Evolutionary conservation across 2,797 vertebrate species (phyloP), one percentile per base, ranked within the genome.

Genomic region (Schizopygopsis pylzovi): DNA sequence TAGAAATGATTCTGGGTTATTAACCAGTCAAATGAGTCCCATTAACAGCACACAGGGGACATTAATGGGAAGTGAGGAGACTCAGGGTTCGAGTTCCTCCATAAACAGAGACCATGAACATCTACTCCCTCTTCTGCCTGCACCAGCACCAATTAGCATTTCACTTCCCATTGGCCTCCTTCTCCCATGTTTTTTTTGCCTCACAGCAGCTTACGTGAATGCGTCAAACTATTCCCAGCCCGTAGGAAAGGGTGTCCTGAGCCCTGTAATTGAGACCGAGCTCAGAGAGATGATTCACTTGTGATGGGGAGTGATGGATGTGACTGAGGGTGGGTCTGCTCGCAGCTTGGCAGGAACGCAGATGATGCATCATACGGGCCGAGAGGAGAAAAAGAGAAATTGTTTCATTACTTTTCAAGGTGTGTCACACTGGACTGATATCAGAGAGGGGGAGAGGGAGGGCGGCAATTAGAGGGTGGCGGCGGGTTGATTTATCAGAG

Each of bases 391-490:
- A 83, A 71, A 80, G 78, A 82, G 84, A 83, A 61, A 68, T 80
- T 47, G 65, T 89, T 59, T 81, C 65, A 81, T 89, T 85, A 81
- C 85, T 81, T 89, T 83, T 83, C 72, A 82, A 85, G 84, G 80
- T 79, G 76, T 78, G 45, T 86, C 79, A 54, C 10, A 81, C 86
- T 75, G 83, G 82, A 68, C 84, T 85, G 71, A 76, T 82, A 87
- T 88, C 81, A 81, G 59, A 56, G 67, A 33, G n/a, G 63, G 45
- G 78, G 61, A 78, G 83, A 86, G 49, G 68, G 52, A 84, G 84
- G 63, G 67, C 8, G 16, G 71, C 71, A 82, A 89, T 89, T 89
- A 89, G 77, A 87, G 73, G 65, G 59, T 37, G 85, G 79, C 59
- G 84, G 81, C 6, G 41, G 39, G 56, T 67, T 83, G 86, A 91